A percentile compares a stretch with the other conserved stretches of the same genome.
These are phyloP conservation scores for Manduca sexta DNA, from an alignment of 1,140 invertebrate species.

Conservation along the genomic window DNA sequence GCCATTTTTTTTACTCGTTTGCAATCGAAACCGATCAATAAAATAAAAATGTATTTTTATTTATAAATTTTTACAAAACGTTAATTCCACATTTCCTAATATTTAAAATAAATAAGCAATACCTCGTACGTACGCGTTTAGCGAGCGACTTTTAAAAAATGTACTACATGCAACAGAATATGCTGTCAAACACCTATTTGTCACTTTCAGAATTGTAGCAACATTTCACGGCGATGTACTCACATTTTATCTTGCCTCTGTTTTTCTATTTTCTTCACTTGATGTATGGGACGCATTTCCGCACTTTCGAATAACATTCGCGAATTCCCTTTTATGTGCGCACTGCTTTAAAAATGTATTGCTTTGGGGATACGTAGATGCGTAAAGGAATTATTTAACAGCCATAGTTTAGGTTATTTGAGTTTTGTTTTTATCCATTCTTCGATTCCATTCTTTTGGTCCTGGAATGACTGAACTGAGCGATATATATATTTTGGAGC, in stretches of 20 bases:
- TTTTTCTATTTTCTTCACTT: constrained; percentile 61
- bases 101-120: too few relatives aligned
- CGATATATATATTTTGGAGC: too few relatives aligned
- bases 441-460: neutral
- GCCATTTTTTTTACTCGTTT: too few relatives aligned
- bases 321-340: constrained; percentile 60
- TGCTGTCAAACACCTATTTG: constrained; percentile 36
- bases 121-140: too few relatives aligned
- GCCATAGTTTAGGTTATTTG: constrained; percentile 5
- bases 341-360: constrained; percentile 62
- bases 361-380: constrained; percentile 33
- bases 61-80: too few relatives aligned
- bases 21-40: too few relatives aligned
- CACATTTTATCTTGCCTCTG: constrained; percentile 47
- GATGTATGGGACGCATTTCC: constrained; percentile 64
- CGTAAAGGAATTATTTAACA: constrained; percentile 42
- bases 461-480: too few relatives aligned
- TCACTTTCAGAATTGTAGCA: constrained; percentile 48
- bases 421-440: neutral
- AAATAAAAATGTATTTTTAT: too few relatives aligned
- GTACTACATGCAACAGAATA: constrained; percentile 25
- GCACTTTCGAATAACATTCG: constrained; percentile 55
- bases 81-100: too few relatives aligned
- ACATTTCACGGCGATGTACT: constrained; percentile 44
- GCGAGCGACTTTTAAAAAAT: constrained; percentile 5